These are phyloP conservation scores for Acrobasis repandana DNA, from an alignment of 2,888 invertebrate species.

Conservation along the genomic window DNA sequence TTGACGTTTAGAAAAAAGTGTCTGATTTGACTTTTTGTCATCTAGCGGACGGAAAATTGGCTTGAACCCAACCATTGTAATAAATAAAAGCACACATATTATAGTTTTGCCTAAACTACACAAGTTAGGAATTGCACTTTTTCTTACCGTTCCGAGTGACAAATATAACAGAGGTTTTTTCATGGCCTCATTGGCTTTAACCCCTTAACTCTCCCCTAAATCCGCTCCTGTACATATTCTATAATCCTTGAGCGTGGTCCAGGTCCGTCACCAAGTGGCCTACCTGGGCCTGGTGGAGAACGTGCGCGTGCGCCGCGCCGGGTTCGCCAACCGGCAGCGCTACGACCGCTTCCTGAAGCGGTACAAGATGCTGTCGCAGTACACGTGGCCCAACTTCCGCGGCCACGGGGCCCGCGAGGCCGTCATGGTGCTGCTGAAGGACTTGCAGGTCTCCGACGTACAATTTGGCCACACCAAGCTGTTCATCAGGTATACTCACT, in stretches of 20 bases:
- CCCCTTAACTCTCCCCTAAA: too few relatives aligned
- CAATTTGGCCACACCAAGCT: slow-evolving; percentile 98
- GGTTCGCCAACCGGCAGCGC: slow-evolving; percentile 97
- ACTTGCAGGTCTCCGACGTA: slow-evolving; percentile 91
- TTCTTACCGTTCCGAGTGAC: too few relatives aligned
- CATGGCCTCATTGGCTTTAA: too few relatives aligned
- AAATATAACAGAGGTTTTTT: too few relatives aligned
- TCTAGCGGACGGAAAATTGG: too few relatives aligned
- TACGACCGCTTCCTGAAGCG: slow-evolving; percentile 96
- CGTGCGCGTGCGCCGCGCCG: slow-evolving; percentile 96
- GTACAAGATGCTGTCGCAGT: slow-evolving; percentile 98
- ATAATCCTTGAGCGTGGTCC: not conserved
- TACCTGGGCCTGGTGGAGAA: slow-evolving; percentile 98
- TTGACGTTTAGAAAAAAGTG: too few relatives aligned
- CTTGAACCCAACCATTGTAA: too few relatives aligned
- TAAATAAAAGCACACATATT: too few relatives aligned
- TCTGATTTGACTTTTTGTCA: too few relatives aligned
- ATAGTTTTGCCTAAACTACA: too few relatives aligned
- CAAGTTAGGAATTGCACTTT: too few relatives aligned
- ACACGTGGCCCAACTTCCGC: slow-evolving; percentile 98
- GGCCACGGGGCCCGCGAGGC: slow-evolving; percentile 91
- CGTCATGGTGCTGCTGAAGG: slow-evolving; percentile 91
- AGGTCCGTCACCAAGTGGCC: slow-evolving; percentile 87
- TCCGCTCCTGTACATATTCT: too few relatives aligned
- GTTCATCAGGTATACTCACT: slow-evolving; percentile 88